Base-by-base conservation (phyloP, 2,888 invertebrate species). In the Exocentrus adspersus region DNA sequence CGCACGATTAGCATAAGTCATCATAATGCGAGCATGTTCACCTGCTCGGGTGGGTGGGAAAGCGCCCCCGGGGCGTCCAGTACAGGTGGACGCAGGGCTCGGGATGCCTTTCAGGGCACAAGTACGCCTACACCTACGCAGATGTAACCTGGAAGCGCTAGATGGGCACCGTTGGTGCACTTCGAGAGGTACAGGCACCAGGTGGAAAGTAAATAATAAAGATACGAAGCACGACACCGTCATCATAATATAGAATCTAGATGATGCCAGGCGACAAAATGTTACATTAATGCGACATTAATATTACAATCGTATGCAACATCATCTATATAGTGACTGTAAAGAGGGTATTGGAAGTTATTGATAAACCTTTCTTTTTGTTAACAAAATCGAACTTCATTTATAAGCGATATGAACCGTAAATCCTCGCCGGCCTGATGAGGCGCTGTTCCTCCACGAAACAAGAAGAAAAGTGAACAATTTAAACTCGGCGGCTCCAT, bases 1-100 rank as follows among this genome's bases (percentile, higher is more conserved):
- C 61, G 62, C 53, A 46, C 67, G 68, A 68, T 70, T 68, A 70
- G 62, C 70, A 68, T 70, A 68, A 68, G 70, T 70, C 70, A 68
- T 70, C 70, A 70, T 70, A 68, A 68, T 56, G 68, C 68, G 62
- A 65, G 63, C 65, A 64, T 59, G 65, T 64, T 59, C 56, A 67
- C 69, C 67, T 70, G 69, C 67, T 61, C 60, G 57, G 46, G 67
- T 69, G 69, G 69, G 69, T 69, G 69, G 69, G 60, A 64, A 62
- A 42, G 37, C 52, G 52, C 51, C 51, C 20, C 51, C 46, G 68
- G 62, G 64, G 71, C 70, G 69, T 65, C 59, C 63, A 71, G 69
- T 63, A 73, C 73, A 73, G 73, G 73, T 73, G 73, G 65, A 66
- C 20, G 37, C 50, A n/a, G 10, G 43, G 65, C n/a, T 48, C 60